Base-by-base conservation (phyloP, 2,888 invertebrate species). In the Zhuqinia jingwanae region DNA sequence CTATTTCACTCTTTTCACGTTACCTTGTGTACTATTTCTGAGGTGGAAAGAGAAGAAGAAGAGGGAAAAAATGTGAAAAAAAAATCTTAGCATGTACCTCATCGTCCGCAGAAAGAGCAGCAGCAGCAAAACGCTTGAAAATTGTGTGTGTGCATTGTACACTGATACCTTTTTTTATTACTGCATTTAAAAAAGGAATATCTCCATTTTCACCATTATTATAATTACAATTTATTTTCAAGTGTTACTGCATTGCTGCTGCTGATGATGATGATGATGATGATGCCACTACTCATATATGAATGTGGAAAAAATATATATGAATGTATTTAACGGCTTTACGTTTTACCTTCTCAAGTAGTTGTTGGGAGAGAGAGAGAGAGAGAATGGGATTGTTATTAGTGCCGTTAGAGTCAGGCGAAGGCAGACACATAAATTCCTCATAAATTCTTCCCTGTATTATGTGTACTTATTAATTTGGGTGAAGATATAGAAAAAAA, bases 81-180 rank as follows among this genome's bases (percentile, higher is more conserved):
- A 47, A 70, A 70, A 70, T 70, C 70, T 27, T 47, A 15, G 45
- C 47, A 70, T 47, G 70, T 47, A 70, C 70, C 70, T 70, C 25
- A 70, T 47, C 42, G 25, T 25, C 70, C 45, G 0, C 68, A 45
- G 8, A n/a, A n/a, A n/a, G n/a, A n/a, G n/a, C 36, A 65, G 2
- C n/a, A 42, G 2, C n/a, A 15, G 11, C 68, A 68, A 47, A 22
- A 25, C 5, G 2, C 13, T 15, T 10, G 70, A 22, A 47, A 45
- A 70, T 22, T 50, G 25, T 70, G 25, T 2, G 8, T 68, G 65
- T 68, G 20, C 5, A 15, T 53, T 53, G 3, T 36, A 36, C 36
- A 36, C 36, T 36, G 3, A 36, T 36, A 8, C 36, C 42, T 17
- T 68, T 68, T 63, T 68, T 68, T 22, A 42, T 68, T 45, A 42